Conservation (phyloP, 1,140 invertebrate genomes). For the Danaus melanippus region DNA sequence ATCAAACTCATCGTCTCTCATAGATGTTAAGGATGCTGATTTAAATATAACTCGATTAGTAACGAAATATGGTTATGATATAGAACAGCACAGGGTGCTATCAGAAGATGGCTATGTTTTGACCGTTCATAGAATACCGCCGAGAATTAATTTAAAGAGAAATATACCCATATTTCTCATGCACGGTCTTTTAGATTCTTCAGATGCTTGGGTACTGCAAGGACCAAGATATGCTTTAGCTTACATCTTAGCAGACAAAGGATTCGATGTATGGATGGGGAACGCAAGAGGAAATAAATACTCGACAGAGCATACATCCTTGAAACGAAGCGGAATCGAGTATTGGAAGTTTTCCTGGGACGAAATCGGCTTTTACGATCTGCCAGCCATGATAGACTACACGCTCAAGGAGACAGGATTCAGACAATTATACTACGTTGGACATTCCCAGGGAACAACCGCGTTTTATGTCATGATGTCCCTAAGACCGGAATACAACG, state of each 20-base stretch:
- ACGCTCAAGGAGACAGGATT: conserved; percentile 71
- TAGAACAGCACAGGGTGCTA: conserved; percentile 69
- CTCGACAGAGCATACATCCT: conserved; percentile 69
- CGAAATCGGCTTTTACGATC: conserved; percentile 81
- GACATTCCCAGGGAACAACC: conserved; percentile 74
- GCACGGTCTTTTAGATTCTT: conserved; percentile 77
- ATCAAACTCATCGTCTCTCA: too few relatives aligned
- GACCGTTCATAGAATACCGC: conserved; percentile 72
- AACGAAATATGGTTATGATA: conserved; percentile 72
- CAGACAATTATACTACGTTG: conserved; percentile 75
- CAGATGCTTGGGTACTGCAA: conserved; percentile 74
- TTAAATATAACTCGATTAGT: conserved; percentile 49
- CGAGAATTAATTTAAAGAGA: conserved; percentile 32
- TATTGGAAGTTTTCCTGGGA: conserved; percentile 77
- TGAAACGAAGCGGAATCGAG: conserved; percentile 41
- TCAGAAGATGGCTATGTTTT: conserved; percentile 77
- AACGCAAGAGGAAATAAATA: conserved; percentile 82
- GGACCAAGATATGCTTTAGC: conserved; percentile 69
- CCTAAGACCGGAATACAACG: conserved; percentile 75
- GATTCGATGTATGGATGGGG: conserved; percentile 84
- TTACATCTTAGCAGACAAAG: conserved; percentile 67
- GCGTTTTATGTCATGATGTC: conserved; percentile 71
- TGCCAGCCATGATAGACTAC: conserved; percentile 83
- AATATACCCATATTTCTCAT: conserved; percentile 72
- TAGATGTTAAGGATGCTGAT: conserved; percentile 24